Base-by-base conservation (phyloP, 2,888 invertebrate genomes). In the Kryphioiulus occultus region DNA sequence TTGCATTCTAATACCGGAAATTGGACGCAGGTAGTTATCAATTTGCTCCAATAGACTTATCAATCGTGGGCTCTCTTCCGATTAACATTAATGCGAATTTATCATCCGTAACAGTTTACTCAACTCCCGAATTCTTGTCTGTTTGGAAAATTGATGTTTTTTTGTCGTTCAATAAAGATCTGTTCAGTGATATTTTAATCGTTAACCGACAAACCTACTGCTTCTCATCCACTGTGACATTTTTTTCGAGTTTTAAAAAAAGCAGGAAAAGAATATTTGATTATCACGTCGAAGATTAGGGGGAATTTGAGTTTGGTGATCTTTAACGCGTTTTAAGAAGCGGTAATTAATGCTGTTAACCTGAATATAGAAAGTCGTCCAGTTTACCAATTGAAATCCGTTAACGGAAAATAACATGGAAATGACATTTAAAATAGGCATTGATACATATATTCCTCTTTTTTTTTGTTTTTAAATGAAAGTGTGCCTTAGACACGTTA, bases 71-170 rank as follows among this genome's bases (percentile, higher is more conserved):
- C 78, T 78, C 30, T 78, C 78, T 78, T 30, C 30, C 12, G 10
- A 78, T 78, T 78, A 30, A 30, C 78, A 78, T 30, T 26, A 26
- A 30, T 68, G 26, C 78, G 78, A 78, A 78, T 78, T 78, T 78
- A 78, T 78, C 30, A 30, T 3, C 30, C 78, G 30, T 78, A 15
- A 78, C 78, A 78, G 78, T 78, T 78, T 78, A 78, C 30, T 78
- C 78, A 78, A 78, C 78, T 78, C 78, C 10, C 9, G 30, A 30
- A 78, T 78, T 78, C 78, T 15, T 30, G 30, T 30, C 7, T 78
- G 78, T 78, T 78, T 10, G 30, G 30, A 78, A 30, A 78, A 78
- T 30, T 78, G n/a, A n/a, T 78, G 3, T 30, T 15, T 78, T 78
- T 78, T 30, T 78, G 22, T 30, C 15, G 22, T 26, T 78, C 30